Evolutionary conservation across 2,113 vertebrate genomes (phyloP).

Genomic region (Cygnus atratus): DNA sequence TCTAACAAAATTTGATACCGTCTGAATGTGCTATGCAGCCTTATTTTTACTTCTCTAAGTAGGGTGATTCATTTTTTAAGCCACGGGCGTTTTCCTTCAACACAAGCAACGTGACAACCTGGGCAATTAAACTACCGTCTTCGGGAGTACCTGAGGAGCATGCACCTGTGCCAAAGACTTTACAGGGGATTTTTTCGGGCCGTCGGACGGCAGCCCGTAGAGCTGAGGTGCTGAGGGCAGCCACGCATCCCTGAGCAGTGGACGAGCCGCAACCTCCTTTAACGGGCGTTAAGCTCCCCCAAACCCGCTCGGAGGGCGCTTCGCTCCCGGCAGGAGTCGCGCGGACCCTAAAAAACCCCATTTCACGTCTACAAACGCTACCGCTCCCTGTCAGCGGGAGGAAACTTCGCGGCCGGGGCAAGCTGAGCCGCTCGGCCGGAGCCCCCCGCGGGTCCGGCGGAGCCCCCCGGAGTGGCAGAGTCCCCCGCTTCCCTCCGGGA

Average conservation of each 20-base stretch:
- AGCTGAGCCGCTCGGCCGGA: not conserved
- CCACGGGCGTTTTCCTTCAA: not conserved
- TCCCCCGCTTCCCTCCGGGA: too few species aligned
- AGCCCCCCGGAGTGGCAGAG: too few species aligned
- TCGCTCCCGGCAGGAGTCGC: not conserved
- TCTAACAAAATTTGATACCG: not conserved
- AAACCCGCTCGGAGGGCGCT: not conserved
- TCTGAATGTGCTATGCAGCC: not conserved
- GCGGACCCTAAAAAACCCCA: not conserved
- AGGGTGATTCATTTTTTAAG: not conserved
- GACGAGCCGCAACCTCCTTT: not conserved
- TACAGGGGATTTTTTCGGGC: not conserved
- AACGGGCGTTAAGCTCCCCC: not conserved
- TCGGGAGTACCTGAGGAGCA: not conserved
- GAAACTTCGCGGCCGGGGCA: not conserved
- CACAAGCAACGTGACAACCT: not conserved
- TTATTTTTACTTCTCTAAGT: not conserved
- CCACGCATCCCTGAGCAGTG: not conserved
- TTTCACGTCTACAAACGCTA: not conserved
- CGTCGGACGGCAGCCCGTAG: accelerated
- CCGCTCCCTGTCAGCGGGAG: not conserved
- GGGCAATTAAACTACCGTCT: not conserved
- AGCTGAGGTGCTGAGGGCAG: not conserved
- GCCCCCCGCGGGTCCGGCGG: not conserved
- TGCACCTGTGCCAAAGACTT: not conserved